Conservation (phyloP, 2,888 invertebrate genomes). For the Epistrophe eligans region DNA sequence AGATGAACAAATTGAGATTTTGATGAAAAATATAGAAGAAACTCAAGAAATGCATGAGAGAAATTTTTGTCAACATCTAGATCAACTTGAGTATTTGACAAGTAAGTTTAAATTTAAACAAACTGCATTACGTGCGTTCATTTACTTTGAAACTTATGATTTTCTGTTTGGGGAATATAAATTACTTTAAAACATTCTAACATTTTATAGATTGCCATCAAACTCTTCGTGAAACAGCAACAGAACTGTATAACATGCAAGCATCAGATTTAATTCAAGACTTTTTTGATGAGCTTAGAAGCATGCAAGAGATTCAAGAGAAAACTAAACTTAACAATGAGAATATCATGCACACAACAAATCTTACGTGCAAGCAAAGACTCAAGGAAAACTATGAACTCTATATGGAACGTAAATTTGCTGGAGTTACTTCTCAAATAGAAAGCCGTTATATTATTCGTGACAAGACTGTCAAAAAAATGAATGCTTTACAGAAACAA, state of each 20-base stretch:
- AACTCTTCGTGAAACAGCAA: conserved; percentile 76
- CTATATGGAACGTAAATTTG: conserved; percentile 79
- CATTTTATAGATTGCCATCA: conserved; percentile 76
- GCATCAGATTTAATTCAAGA: conserved; percentile 79
- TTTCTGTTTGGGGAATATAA: no score
- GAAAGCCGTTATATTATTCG: conserved; percentile 79
- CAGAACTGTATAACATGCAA: conserved; percentile 79
- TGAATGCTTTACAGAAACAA: conserved; percentile 79
- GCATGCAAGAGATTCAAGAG: conserved; percentile 76
- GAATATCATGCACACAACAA: conserved; percentile 80
- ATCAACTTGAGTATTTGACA: conserved; percentile 80
- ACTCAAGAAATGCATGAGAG: conserved; percentile 79
- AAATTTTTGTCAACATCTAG: conserved; percentile 77
- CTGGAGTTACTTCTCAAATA: conserved; percentile 79
- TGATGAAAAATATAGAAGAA: conserved; percentile 78
- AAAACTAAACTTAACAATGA: conserved; percentile 78
- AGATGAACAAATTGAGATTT: conserved; percentile 78
- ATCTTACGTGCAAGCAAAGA: conserved; percentile 77
- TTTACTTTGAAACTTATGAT: no score
- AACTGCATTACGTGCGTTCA: no score
- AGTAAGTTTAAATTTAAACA: conserved; percentile 57
- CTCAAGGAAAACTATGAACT: conserved; percentile 78
- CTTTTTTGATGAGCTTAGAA: conserved; percentile 78
- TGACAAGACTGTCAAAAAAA: conserved; percentile 78
- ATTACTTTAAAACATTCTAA: no score